Evolutionary conservation across 2,888 invertebrate species (phyloP).

Genomic region (Parascotia fuliginaria): DNA sequence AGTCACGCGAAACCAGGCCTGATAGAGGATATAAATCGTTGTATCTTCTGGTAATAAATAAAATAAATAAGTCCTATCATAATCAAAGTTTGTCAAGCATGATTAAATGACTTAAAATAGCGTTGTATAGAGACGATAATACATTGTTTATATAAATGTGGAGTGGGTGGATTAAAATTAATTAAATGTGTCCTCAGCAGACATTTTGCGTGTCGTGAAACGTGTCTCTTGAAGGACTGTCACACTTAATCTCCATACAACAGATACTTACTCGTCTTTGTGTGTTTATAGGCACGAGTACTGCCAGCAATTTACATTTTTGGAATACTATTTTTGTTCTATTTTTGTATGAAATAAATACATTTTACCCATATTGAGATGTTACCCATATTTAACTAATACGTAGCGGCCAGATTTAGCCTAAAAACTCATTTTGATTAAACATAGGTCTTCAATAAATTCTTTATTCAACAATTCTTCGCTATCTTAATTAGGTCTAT

Average conservation of each 20-base stretch:
- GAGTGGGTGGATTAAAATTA: conserved; percentile 62
- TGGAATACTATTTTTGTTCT: conserved; percentile 7
- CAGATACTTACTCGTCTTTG: conserved; percentile 41
- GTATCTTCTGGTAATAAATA: conserved; percentile 37
- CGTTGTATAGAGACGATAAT: conserved; percentile 21
- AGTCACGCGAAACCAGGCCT: conserved; percentile 42
- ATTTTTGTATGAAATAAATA: conserved; percentile 6
- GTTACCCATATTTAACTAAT: background rate
- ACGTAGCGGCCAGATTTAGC: too few species aligned
- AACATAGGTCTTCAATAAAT: too few species aligned
- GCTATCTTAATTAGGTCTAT: too few species aligned
- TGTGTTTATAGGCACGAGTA: conserved; percentile 17
- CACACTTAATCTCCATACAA: conserved; percentile 60
- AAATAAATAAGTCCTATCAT: conserved; percentile 33
- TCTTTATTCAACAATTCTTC: too few species aligned
- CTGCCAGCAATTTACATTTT: conserved; percentile 13
- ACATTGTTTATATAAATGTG: conserved; percentile 44
- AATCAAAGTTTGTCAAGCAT: conserved; percentile 20
- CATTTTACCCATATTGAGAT: background rate
- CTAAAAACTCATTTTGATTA: too few species aligned
- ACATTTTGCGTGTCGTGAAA: conserved; percentile 55
- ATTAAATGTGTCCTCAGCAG: conserved; percentile 68
- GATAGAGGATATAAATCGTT: conserved; percentile 40
- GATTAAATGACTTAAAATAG: conserved; percentile 18
- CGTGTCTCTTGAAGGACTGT: conserved; percentile 60